phyloP scores from a whole-genome alignment of 1,140 invertebrate genomes.

The Coptotermes formosanus region DNA sequence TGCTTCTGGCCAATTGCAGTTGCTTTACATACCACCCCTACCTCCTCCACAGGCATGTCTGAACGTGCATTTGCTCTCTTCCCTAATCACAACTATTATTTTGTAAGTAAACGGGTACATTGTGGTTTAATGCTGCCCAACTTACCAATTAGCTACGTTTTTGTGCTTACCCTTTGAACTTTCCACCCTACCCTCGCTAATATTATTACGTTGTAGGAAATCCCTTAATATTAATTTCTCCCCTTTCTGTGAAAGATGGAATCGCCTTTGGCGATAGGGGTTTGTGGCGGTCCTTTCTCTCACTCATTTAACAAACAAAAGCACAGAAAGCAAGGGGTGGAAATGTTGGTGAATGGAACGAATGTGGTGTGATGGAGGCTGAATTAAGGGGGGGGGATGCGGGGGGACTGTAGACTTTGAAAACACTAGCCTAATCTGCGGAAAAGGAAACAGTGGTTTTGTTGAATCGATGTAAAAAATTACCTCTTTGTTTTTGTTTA shows the following conservation, averaged over 20 bases:
- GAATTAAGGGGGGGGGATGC: not conserved
- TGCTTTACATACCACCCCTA: not conserved
- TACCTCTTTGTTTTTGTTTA: too few relatives aligned
- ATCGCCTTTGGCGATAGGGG: constrained; percentile 8
- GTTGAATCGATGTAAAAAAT: not conserved
- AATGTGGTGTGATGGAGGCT: not conserved
- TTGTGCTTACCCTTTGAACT: constrained; percentile 18
- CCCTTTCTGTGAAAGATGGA: constrained; percentile 14
- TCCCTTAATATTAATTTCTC: constrained; percentile 17
- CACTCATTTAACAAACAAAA: constrained; percentile 19
- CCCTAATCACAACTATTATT: not conserved
- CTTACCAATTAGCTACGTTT: constrained; percentile 16
- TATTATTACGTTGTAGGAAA: constrained; percentile 13
- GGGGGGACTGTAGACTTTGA: not conserved
- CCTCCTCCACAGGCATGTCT: not conserved
- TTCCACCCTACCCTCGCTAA: not conserved
- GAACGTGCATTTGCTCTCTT: not conserved
- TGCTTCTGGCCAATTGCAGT: not conserved
- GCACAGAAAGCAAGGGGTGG: not conserved
- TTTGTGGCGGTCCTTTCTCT: constrained; percentile 11
- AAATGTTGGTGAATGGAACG: not conserved
- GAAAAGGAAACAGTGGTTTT: not conserved
- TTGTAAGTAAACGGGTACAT: constrained; percentile 1
- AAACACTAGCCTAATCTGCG: not conserved
- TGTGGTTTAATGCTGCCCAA: constrained; percentile 10